A percentile compares a stretch with the other conserved stretches of the same genome.
These are phyloP conservation scores for Delphinapterus leucas DNA, from an alignment of 2,113 vertebrate genomes.

Conservation along the genomic window DNA sequence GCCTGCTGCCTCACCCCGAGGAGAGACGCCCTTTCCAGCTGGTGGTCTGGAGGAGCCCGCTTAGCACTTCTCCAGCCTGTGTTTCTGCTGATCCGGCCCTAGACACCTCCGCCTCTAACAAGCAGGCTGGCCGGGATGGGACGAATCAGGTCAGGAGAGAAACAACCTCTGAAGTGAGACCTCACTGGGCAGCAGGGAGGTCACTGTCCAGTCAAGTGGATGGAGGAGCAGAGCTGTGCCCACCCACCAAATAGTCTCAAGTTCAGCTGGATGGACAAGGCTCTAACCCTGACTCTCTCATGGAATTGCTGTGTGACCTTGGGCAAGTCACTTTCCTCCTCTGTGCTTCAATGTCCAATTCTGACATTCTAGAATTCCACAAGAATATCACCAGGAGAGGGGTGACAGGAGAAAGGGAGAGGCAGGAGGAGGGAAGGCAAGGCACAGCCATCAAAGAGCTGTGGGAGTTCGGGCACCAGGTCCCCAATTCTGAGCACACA, in stretches of 20 bases:
- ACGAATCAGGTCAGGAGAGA: background rate
- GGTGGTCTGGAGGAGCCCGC: background rate
- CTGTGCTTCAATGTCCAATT: background rate
- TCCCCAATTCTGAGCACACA: background rate
- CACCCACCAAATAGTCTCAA: background rate
- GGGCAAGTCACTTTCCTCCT: background rate
- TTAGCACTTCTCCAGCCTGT: background rate
- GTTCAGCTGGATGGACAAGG: background rate
- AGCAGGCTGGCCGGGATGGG: background rate
- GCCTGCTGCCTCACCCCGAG: accelerated
- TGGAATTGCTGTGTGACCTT: background rate
- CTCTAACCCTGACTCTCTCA: background rate
- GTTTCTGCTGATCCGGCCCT: background rate
- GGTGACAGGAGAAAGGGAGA: background rate
- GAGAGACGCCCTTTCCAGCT: background rate
- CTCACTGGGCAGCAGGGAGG: too few species aligned
- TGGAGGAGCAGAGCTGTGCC: background rate
- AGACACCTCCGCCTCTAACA: background rate
- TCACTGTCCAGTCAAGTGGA: too few species aligned
- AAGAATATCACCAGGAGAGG: background rate
- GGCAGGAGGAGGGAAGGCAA: background rate
- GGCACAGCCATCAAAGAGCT: background rate
- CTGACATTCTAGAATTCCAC: background rate
- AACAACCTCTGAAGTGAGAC: background rate
- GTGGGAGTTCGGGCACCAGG: background rate